Evolutionary conservation across 2,113 vertebrate genomes (phyloP).

Genomic region (Trematomus loennbergii): DNA sequence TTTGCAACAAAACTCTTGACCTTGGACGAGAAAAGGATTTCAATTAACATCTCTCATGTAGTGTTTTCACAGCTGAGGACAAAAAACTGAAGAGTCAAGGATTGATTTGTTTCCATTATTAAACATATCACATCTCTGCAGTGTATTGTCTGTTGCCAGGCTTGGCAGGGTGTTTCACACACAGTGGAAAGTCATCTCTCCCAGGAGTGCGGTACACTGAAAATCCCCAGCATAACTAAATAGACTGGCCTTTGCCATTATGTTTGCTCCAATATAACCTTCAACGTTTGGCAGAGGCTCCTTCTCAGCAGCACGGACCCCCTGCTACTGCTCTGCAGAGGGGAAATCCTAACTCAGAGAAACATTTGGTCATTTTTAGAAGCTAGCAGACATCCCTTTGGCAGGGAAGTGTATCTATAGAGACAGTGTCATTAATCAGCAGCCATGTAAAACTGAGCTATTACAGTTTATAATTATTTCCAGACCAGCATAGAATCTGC

Average conservation of each 20-base stretch:
- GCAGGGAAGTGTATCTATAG: conserved; percentile 32
- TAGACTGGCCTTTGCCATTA: conserved; percentile 56
- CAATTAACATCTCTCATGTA: conserved; percentile 38
- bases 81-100: conserved; percentile 35
- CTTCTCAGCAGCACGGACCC: conserved; percentile 11
- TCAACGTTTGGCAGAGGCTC: conserved; percentile 52
- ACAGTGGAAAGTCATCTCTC: conserved; percentile 56
- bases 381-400: conserved; percentile 17
- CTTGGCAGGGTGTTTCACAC: conserved; percentile 49
- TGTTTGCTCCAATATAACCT: conserved; percentile 51
- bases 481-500: neutral
- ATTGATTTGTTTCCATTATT: conserved; percentile 71
- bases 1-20: conserved; percentile 44
- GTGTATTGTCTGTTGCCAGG: conserved; percentile 66
- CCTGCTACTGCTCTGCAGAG: conserved; percentile 37
- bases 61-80: conserved; percentile 52
- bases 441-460: neutral
- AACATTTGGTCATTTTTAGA: conserved; percentile 26
- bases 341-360: conserved; percentile 25
- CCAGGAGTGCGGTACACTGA: conserved; percentile 53
- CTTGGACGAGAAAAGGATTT: conserved; percentile 44
- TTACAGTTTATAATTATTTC: neutral
- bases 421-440: conserved; percentile 43
- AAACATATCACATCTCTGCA: conserved; percentile 72
- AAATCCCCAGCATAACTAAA: conserved; percentile 65